Evolutionary conservation across 2,888 invertebrate genomes (phyloP), one percentile per base, ranked within the genome.

Genomic region (Tortrix viridana): DNA sequence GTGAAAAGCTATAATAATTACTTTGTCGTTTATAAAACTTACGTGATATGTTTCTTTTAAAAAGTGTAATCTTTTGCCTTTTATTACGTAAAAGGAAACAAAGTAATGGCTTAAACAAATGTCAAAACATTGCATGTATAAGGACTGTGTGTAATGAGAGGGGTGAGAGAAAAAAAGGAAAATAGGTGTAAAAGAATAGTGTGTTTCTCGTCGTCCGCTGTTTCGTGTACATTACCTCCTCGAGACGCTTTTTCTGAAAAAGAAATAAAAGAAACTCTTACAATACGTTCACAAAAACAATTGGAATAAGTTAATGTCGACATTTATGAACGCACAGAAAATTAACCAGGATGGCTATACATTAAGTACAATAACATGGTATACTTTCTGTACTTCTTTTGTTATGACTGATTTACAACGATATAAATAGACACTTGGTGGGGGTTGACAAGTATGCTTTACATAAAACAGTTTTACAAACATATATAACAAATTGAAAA

Each of bases 171-270:
- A 9, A 46, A 43, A 38, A 47, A 16, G 16, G 47, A 48, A 20
- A 48, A 48, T 38, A 46, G 12, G 41, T 32, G 26, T 41, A 44
- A 23, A 22, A 38, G 50, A 44, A 26, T 19, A 32, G 12, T 32
- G 38, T 58, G 19, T 55, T 46, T 63, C 44, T 41, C 54, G 58
- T 26, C 22, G 67, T 56, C 68, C 71, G 67, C 62, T 66, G 77
- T 72, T 67, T 65, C 68, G 20, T 67, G 56, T 82, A 85, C 85
- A 80, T 88, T 92, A 95, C 96, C 95, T 96, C 96, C 90, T 96
- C 95, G 93, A 95, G 93, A 92, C 94, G 95, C 92, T 95, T 95
- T 93, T 93, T 95, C 96, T 96, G 95, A 75, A 95, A 95, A 93
- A 92, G 81, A 88, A 89, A 92, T 86, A 84, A 83, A 83, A 76